Evolutionary conservation across 2,888 invertebrate genomes (phyloP).

Genomic region (Hirtodrosophila cameraria): DNA sequence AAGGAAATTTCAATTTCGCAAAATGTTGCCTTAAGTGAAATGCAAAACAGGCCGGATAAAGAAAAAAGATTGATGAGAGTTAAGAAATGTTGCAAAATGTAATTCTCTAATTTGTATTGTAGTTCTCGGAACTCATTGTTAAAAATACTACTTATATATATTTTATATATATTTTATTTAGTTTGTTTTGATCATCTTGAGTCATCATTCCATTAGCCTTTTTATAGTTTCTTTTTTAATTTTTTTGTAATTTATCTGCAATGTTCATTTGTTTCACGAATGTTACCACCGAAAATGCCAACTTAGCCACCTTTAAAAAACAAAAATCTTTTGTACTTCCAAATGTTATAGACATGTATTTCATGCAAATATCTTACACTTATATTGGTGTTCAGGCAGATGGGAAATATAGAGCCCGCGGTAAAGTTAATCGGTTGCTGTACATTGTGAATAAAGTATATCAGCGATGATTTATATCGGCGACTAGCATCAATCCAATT

Average conservation of each 20-base stretch:
- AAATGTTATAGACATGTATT: not conserved
- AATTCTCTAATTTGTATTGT: no score
- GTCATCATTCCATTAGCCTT: no score
- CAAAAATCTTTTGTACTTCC: not conserved
- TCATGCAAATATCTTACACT: constrained; percentile 24
- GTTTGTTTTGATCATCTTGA: constrained; percentile 14
- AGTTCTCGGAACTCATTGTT: no score
- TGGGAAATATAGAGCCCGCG: constrained; percentile 37
- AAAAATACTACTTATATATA: no score
- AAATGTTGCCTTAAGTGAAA: no score
- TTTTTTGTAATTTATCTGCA: no score
- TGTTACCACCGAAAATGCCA: constrained; percentile 62
- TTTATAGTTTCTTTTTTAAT: no score
- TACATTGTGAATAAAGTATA: constrained; percentile 30
- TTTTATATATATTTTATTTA: no score
- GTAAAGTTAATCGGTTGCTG: constrained; percentile 39
- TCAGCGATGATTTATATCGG: constrained; percentile 29
- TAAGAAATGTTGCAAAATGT: no score
- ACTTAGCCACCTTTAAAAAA: constrained; percentile 55
- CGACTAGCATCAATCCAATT: constrained; percentile 30
- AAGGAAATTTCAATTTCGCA: no score
- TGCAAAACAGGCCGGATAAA: no score
- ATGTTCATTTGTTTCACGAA: constrained; percentile 58
- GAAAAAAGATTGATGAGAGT: no score
- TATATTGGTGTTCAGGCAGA: constrained; percentile 41